Evolutionary conservation across 2,797 vertebrate species (phyloP), one percentile per base, ranked within the genome.

Genomic region (Gallinago nigripennis): DNA sequence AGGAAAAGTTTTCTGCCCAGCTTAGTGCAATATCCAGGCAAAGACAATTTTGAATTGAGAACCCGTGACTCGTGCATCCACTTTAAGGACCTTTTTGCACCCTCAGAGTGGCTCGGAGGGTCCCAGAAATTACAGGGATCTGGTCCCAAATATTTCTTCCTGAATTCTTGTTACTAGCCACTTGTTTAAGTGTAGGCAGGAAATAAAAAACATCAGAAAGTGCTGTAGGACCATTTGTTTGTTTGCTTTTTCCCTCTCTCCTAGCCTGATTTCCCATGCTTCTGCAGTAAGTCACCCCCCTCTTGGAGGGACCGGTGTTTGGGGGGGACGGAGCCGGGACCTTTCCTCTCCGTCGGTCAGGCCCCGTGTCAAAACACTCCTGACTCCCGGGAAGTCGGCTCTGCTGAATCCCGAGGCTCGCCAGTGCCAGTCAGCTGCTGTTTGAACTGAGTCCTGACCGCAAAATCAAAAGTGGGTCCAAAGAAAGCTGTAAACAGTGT

Each of bases 401-500:
- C 70, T 75, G 71, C 85, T 71, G 88, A 82, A 85, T 92, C 86
- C 61, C 2, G 9, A 86, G 84, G 68, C 68, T 91, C 92, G 95
- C 95, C 89, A 75, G 93, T 97, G 97, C 97, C 94, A 97, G 96
- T 95, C 96, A 97, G 98, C 97, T 96, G 97, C 98, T 98, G 97
- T 98, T 98, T 98, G 98, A 98, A 98, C 97, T 95, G 91, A 98
- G 98, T 95, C 97, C 97, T 97, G 98, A 97, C 98, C 96, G 96
- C 97, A 97, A 98, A 98, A 98, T 98, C 97, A 98, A 98, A 98
- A 98, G 97, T 97, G 97, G 98, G 98, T 97, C 98, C 98, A 97
- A 98, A 97, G 98, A 98, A 98, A 97, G 98, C 97, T 96, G 98
- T 98, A 98, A 98, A 98, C 98, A 98, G 97, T 97, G 98, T 97